Conservation (phyloP, 2,113 vertebrate species). For the Condylura cristata region DNA sequence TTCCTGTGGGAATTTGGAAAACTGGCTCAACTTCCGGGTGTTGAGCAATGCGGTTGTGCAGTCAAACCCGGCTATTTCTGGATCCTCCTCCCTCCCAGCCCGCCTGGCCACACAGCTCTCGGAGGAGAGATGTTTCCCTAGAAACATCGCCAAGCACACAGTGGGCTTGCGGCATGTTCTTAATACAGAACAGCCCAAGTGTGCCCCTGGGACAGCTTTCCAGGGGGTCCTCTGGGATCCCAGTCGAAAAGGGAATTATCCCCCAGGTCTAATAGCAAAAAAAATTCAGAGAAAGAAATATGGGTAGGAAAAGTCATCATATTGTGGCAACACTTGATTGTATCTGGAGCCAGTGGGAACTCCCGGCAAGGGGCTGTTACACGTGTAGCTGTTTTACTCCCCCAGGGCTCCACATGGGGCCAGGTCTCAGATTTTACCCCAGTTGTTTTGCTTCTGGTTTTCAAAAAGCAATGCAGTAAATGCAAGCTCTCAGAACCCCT, state of each 20-base stretch:
- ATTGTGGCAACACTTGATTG: background rate
- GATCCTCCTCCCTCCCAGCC: constrained; percentile 64
- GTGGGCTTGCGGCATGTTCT: constrained; percentile 25
- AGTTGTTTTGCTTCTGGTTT: background rate
- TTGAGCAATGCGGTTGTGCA: constrained; percentile 66
- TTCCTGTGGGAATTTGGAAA: constrained; percentile 69
- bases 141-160: constrained; percentile 67
- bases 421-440: background rate
- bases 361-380: background rate
- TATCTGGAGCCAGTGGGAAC: background rate
- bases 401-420: background rate
- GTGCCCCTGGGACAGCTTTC: constrained; percentile 19
- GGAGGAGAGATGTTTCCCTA: constrained; percentile 69
- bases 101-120: constrained; percentile 66
- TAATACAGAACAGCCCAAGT: constrained; percentile 53
- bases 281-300: background rate
- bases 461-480: background rate
- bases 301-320: background rate
- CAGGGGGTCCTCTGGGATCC: background rate
- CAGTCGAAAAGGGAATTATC: background rate
- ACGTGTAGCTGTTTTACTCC: background rate
- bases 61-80: constrained; percentile 79
- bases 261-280: background rate
- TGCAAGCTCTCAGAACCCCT: background rate
- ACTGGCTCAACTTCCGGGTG: constrained; percentile 70